Base-by-base conservation (phyloP, 2,797 vertebrate genomes). In the Psittacula echo region DNA sequence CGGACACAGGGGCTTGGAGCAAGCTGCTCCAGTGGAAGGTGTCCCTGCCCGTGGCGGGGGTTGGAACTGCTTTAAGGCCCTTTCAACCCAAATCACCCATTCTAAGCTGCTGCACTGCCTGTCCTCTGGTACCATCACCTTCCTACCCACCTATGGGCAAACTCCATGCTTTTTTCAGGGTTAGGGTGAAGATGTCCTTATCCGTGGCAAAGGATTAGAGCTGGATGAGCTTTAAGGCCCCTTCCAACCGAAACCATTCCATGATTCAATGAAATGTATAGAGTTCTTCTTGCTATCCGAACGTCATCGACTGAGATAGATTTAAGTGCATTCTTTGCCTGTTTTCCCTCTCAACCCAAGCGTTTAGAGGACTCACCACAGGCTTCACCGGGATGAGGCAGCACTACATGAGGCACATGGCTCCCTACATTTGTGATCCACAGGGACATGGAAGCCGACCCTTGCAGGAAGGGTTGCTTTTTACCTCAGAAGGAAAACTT, bases 391-490 rank as follows among this genome's bases (percentile, higher is more conserved):
- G 42, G 54, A n/a, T 23, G 32, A 56, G 54, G 54, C 20, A 7
- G 54, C 32, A n/a, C 54, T 22, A 14, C 32, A 56, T 12, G 53
- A 56, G 54, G 50, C 86, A 60, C 51, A 44, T 18, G 10, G 65
- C 29, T 64, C 32, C 39, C 20, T 19, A 8, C 30, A 12, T 32
- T 27, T 18, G 14, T 15, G 30, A 56, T 29, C 26, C 39, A 7
- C 26, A 0, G 1, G 4, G 20, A 29, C 6, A 1, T 0, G 15
- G 32, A 51, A 76, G 72, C 3, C 0, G 3, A n/a, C 16, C 8
- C 11, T 3, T 7, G 9, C 32, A 16, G 42, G 29, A 42, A 78
- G 5, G 14, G 32, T 26, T 8, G 5, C 16, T 20, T 20, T 37
- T 32, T 15, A 56, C 8, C 21, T n/a, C 20, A 5, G 17, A 30